These are phyloP conservation scores for Macrosteles quadrilineatus DNA, from an alignment of 1,140 invertebrate species.

Conservation along the genomic window DNA sequence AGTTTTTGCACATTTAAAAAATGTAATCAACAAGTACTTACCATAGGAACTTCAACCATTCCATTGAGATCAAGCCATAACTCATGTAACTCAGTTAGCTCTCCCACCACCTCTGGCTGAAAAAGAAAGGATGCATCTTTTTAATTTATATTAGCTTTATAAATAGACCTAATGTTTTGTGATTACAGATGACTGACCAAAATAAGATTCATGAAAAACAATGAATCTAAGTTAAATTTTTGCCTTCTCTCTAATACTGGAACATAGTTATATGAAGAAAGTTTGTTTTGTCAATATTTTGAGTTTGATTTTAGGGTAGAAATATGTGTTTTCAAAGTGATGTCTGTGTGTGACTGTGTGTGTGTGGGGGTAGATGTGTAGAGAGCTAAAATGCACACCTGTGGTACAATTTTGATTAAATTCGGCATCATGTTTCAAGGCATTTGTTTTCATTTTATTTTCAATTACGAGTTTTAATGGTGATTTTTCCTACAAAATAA, in stretches of 20 bases:
- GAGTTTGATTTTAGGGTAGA: not conserved
- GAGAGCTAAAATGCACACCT: not conserved
- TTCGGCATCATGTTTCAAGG: too few species aligned
- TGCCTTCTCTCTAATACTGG: not conserved
- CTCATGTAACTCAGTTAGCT: conserved; percentile 67
- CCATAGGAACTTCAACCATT: conserved; percentile 66
- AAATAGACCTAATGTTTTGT: too few species aligned
- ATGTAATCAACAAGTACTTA: too few species aligned
- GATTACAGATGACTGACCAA: too few species aligned
- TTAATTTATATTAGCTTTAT: too few species aligned
- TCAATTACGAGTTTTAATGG: too few species aligned
- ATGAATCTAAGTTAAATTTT: not conserved
- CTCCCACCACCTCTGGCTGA: conserved; percentile 1
- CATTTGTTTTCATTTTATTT: too few species aligned
- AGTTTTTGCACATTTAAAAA: too few species aligned
- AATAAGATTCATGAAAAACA: not conserved
- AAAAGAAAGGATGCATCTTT: not conserved
- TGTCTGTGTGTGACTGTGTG: not conserved
- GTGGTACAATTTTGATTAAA: not conserved
- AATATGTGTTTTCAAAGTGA: too few species aligned
- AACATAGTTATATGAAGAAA: not conserved
- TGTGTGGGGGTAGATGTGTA: not conserved
- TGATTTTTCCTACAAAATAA: too few species aligned
- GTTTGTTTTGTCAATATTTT: not conserved
- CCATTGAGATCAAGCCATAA: conserved; percentile 92